phyloP scores from a whole-genome alignment of 2,113 vertebrate genomes.

The Butastur rufipennis region DNA sequence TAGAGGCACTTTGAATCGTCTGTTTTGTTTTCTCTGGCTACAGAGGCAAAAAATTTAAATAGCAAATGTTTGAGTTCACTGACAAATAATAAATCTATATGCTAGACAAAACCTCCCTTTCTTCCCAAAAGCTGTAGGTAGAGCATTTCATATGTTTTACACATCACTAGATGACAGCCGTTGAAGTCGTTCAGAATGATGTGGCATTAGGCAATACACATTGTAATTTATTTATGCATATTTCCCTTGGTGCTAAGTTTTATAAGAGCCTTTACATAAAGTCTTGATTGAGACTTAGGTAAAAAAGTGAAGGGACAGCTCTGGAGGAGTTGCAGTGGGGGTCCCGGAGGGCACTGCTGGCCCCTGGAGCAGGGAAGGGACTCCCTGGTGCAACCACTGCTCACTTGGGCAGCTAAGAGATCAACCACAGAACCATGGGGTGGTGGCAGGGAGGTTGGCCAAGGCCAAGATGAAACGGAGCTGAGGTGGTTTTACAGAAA shows the following conservation, averaged over 20 bases:
- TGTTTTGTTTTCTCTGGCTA: neutral
- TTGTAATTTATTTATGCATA: rapidly evolving
- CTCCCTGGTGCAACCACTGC: rapidly evolving
- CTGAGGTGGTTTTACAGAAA: neutral
- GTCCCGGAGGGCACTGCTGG: neutral
- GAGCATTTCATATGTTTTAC: neutral
- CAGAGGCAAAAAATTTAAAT: neutral
- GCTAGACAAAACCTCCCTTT: neutral
- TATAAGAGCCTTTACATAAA: rapidly evolving
- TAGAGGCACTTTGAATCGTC: neutral
- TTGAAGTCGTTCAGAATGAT: neutral
- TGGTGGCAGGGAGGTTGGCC: neutral
- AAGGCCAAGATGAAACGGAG: rapidly evolving
- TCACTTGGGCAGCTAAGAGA: rapidly evolving
- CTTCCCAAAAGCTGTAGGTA: neutral
- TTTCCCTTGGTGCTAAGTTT: neutral
- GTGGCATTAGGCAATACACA: neutral
- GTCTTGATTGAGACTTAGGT: rapidly evolving
- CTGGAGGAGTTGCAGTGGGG: neutral
- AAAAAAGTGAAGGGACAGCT: neutral
- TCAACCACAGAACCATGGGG: rapidly evolving
- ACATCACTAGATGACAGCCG: neutral
- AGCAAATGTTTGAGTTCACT: neutral
- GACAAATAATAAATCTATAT: neutral
- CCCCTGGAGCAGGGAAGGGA: neutral